Percentiles rank a stretch among this genome's conserved stretches.
Evolutionary conservation across 2,888 invertebrate species (phyloP).

Genomic region (Acrocera orbiculus): DNA sequence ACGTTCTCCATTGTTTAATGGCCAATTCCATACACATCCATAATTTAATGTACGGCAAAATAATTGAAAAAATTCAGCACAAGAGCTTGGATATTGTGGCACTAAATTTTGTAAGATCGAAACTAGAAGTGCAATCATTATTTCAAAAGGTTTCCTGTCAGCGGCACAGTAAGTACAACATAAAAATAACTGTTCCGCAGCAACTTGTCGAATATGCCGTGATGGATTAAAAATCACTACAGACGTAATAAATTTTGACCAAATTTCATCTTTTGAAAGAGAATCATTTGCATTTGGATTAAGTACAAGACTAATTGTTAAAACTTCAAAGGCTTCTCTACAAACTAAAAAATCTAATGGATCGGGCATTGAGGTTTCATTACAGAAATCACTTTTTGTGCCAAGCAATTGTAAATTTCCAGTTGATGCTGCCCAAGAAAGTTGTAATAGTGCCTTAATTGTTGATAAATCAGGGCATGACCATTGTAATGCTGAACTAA

Average conservation of each 20-base stretch:
- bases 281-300: slow-evolving; percentile 74
- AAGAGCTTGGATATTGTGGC: slow-evolving; percentile 26
- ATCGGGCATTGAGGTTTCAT: slow-evolving; percentile 38
- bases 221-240: slow-evolving; percentile 69
- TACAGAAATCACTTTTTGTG: slow-evolving; percentile 36
- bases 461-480: slow-evolving; percentile 55
- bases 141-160: slow-evolving; percentile 29
- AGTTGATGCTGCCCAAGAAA: slow-evolving; percentile 64
- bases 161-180: slow-evolving; percentile 31
- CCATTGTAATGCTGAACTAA: slow-evolving; percentile 43
- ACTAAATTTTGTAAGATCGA: slow-evolving; percentile 26
- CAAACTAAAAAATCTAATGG: slow-evolving; percentile 55
- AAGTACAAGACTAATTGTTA: slow-evolving; percentile 75
- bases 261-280: slow-evolving; percentile 62
- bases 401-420: slow-evolving; percentile 51
- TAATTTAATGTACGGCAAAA: slow-evolving; percentile 29
- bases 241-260: slow-evolving; percentile 80
- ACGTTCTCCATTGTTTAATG: slow-evolving; percentile 25
- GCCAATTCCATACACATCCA: slow-evolving; percentile 30
- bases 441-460: slow-evolving; percentile 53
- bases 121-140: slow-evolving; percentile 28
- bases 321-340: slow-evolving; percentile 81
- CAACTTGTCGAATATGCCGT: slow-evolving; percentile 37
- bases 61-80: slow-evolving; percentile 30
- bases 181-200: slow-evolving; percentile 28